Conservation (phyloP, 2,113 vertebrate genomes). For the Oreocharis arfaki region DNA sequence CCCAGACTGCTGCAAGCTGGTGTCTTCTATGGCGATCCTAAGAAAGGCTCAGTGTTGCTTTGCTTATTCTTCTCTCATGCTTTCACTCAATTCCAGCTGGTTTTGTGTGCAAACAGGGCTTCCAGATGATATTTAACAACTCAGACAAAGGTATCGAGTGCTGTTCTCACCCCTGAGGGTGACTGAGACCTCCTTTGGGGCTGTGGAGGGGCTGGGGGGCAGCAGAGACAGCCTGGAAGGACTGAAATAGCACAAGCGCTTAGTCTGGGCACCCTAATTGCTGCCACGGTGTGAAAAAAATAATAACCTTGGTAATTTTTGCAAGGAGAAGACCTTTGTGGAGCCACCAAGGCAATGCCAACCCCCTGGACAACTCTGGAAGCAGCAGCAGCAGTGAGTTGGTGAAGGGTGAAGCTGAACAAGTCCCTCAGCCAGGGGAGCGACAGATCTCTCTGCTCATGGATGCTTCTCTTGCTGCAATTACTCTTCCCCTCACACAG, state of each 20-base stretch:
- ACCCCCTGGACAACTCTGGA: not conserved
- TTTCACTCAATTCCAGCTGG: not conserved
- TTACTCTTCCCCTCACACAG: accelerated
- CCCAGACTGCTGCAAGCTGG: not conserved
- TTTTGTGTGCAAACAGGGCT: not conserved
- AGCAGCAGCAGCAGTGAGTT: not conserved
- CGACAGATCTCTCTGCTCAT: not conserved
- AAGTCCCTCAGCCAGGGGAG: not conserved
- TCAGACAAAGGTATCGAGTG: not conserved
- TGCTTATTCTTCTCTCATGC: not conserved
- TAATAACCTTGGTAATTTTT: not conserved
- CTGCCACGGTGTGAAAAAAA: not conserved
- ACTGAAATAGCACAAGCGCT: not conserved
- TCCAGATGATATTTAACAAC: not conserved
- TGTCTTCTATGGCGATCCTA: not conserved
- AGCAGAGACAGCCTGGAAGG: not conserved
- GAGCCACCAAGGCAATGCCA: not conserved
- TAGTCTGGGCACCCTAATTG: not conserved
- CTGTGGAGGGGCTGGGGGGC: no score
- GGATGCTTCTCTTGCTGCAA: accelerated
- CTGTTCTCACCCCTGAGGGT: not conserved
- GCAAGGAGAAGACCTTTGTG: not conserved
- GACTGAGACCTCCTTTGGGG: not conserved
- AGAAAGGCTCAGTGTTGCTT: not conserved
- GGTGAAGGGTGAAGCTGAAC: not conserved